Evolutionary conservation across 2,113 vertebrate genomes (phyloP).

Genomic region (Zootoca vivipara): DNA sequence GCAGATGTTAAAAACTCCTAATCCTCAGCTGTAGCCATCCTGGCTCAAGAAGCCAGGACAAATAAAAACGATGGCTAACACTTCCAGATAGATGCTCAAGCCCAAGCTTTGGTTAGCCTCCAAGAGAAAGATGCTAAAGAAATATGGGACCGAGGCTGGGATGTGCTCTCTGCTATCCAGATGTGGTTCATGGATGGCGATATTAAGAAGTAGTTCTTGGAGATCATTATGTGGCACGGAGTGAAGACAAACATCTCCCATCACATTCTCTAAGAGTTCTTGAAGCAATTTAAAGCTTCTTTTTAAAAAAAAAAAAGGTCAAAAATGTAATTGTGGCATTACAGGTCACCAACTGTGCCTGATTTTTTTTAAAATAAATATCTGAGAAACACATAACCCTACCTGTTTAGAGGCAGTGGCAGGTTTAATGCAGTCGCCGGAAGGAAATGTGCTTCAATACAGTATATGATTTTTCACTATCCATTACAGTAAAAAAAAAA

Average conservation of each 20-base stretch:
- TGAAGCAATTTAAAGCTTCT: neutral
- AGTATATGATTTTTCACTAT: neutral
- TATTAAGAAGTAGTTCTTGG: too few relatives aligned
- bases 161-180: neutral
- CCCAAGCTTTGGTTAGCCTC: neutral
- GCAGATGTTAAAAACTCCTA: neutral
- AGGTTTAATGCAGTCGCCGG: neutral
- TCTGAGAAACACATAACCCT: neutral
- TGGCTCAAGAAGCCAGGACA: neutral
- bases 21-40: neutral
- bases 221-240: too few relatives aligned
- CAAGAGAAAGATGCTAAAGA: neutral
- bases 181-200: neutral
- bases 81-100: neutral
- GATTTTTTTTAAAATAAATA: neutral
- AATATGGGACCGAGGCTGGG: too few relatives aligned
- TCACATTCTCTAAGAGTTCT: neutral
- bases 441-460: neutral
- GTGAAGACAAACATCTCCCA: too few relatives aligned
- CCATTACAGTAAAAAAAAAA: neutral
- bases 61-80: neutral
- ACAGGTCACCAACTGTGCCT: neutral
- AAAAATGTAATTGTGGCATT: neutral
- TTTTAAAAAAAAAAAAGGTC: neutral
- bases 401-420: neutral